phyloP scores from a whole-genome alignment of 2,797 vertebrate species.

The Neomorphus geoffroyi region DNA sequence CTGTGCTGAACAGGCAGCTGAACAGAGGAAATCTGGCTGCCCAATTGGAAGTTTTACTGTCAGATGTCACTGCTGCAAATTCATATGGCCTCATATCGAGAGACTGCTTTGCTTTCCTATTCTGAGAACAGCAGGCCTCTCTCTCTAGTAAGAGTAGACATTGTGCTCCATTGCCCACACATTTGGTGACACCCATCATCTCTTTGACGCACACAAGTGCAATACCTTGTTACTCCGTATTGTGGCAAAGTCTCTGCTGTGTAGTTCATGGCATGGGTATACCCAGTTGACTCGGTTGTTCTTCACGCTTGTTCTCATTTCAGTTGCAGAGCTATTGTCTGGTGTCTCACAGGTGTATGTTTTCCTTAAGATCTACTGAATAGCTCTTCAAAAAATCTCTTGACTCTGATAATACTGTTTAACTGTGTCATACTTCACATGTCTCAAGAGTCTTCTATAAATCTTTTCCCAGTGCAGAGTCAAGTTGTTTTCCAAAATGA shows the following conservation, averaged over 20 bases:
- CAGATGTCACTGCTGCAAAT: neutral
- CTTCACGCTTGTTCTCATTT: neutral
- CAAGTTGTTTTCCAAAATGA: neutral
- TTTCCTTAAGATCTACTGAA: neutral
- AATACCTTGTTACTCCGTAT: neutral
- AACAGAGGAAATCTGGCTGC: neutral
- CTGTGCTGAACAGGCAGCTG: neutral
- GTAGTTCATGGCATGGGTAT: neutral
- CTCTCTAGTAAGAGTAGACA: neutral
- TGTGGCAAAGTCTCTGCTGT: neutral
- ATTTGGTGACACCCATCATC: neutral
- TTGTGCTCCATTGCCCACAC: rapidly evolving
- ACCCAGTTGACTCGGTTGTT: neutral
- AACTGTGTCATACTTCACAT: neutral
- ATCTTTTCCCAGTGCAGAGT: neutral
- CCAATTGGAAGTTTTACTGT: neutral
- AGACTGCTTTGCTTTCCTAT: neutral
- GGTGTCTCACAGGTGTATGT: neutral
- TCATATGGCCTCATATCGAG: neutral
- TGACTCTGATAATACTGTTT: neutral
- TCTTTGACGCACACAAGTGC: neutral
- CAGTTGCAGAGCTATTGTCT: neutral
- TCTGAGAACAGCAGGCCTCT: neutral
- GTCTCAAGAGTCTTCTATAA: neutral
- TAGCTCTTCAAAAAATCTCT: neutral